Conservation (phyloP, 1,140 invertebrate genomes). For the Stegodyphus dumicola region DNA sequence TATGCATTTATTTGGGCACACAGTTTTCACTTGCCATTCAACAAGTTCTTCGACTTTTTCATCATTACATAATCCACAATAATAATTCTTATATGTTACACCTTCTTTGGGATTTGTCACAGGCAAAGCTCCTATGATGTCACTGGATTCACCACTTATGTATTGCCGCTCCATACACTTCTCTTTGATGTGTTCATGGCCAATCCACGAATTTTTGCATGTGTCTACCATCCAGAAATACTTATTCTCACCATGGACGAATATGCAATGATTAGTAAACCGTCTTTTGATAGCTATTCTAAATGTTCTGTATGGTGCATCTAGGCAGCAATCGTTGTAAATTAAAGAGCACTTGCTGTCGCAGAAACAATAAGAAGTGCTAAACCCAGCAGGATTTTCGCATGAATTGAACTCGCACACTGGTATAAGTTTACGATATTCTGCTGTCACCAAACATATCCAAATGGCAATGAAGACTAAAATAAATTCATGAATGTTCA, state of each 20-base stretch:
- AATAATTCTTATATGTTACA: slow-evolving; percentile 67
- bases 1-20: not conserved
- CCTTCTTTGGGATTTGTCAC: slow-evolving; percentile 16
- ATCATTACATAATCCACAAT: slow-evolving; percentile 73
- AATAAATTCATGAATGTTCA: not conserved
- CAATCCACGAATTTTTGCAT: slow-evolving; percentile 14
- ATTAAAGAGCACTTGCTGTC: slow-evolving; percentile 42
- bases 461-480: not conserved
- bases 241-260: slow-evolving; percentile 38
- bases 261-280: slow-evolving; percentile 19
- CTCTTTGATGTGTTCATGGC: slow-evolving; percentile 4
- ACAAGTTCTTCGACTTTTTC: slow-evolving; percentile 59
- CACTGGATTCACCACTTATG: slow-evolving; percentile 14
- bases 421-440: slow-evolving; percentile 38
- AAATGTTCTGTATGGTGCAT: slow-evolving; percentile 31
- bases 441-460: not conserved
- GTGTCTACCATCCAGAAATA: slow-evolving; percentile 50
- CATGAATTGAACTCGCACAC: slow-evolving; percentile 23
- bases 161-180: not conserved
- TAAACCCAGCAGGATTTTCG: not conserved
- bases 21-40: slow-evolving; percentile 25
- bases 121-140: slow-evolving; percentile 6
- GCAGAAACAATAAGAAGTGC: slow-evolving; percentile 20
- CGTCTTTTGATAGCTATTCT: slow-evolving; percentile 1
- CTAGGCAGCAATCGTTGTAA: slow-evolving; percentile 48